phyloP scores from a whole-genome alignment of 2,113 vertebrate genomes.

The Nothobranchius kuhntae region DNA sequence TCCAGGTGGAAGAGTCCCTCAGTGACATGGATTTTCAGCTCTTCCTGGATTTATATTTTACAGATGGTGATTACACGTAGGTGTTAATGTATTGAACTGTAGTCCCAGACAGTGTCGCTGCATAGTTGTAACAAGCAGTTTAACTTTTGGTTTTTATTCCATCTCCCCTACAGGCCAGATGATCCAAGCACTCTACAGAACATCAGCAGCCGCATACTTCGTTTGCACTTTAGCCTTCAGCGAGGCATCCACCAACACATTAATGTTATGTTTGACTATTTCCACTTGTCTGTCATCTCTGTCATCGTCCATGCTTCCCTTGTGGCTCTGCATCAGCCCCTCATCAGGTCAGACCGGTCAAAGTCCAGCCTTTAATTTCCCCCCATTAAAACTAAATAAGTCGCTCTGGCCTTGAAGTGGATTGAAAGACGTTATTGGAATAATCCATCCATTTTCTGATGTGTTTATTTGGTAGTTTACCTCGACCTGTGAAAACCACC shows the following conservation, averaged over 20 bases:
- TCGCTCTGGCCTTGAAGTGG: background rate
- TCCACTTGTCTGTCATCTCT: slow-evolving; percentile 96
- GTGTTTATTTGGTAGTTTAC: slow-evolving; percentile 80
- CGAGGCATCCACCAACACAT: slow-evolving; percentile 96
- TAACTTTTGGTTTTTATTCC: slow-evolving; percentile 4
- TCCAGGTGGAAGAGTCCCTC: slow-evolving; percentile 94
- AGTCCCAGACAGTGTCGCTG: slow-evolving; percentile 5
- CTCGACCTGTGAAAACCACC: slow-evolving; percentile 92
- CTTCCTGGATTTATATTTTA: slow-evolving; percentile 93
- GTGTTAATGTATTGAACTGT: slow-evolving; percentile 67
- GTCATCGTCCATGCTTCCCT: slow-evolving; percentile 92
- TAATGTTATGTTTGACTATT: slow-evolving; percentile 99
- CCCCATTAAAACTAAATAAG: background rate
- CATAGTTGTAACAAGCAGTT: slow-evolving; percentile 12
- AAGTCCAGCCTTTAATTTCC: background rate
- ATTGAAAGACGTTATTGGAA: background rate
- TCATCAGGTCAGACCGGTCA: slow-evolving; percentile 87
- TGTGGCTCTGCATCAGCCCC: slow-evolving; percentile 95
- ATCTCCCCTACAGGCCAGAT: slow-evolving; percentile 81
- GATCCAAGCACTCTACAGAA: slow-evolving; percentile 90
- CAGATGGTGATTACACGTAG: slow-evolving; percentile 97
- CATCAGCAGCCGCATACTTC: slow-evolving; percentile 94
- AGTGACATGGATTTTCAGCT: slow-evolving; percentile 96
- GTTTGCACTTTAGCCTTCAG: slow-evolving; percentile 95
- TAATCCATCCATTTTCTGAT: background rate